These are phyloP conservation scores for Spermophilus dauricus DNA, from an alignment of 2,113 vertebrate genomes.

Conservation along the genomic window DNA sequence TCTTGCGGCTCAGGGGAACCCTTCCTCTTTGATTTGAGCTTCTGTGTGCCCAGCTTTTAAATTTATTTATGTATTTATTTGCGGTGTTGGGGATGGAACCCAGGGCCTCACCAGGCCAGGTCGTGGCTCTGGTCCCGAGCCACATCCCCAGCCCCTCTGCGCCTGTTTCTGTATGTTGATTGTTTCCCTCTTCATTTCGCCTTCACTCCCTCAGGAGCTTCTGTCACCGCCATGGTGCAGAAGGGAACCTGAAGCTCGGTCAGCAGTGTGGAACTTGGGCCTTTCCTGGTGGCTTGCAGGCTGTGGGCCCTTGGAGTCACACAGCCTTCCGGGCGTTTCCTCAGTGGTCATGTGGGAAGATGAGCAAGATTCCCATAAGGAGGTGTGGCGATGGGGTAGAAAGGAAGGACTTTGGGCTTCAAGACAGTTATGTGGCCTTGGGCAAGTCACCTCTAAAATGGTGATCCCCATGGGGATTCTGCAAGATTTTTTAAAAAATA, in stretches of 20 bases:
- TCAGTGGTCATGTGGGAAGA: neutral
- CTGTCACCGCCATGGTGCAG: neutral
- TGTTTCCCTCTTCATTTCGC: neutral
- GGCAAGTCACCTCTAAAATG: neutral
- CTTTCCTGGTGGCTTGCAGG: neutral
- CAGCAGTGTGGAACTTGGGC: neutral
- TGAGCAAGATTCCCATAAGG: neutral
- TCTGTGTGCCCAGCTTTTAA: fast-evolving
- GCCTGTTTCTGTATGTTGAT: neutral
- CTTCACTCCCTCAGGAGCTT: neutral
- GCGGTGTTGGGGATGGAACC: too few species aligned
- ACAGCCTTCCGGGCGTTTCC: neutral
- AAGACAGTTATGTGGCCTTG: neutral
- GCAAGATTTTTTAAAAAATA: neutral
- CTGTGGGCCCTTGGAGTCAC: neutral
- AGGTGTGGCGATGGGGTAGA: neutral
- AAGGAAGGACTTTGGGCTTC: neutral
- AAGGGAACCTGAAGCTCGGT: neutral
- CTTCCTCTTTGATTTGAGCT: neutral
- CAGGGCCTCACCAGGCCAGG: too few species aligned
- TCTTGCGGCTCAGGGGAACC: neutral
- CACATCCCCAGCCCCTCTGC: neutral
- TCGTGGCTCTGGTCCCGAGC: too few species aligned
- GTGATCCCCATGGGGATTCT: neutral
- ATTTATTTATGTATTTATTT: too few species aligned